Conservation (phyloP, 2,797 vertebrate species). For the Pyrrhura leucotis region DNA sequence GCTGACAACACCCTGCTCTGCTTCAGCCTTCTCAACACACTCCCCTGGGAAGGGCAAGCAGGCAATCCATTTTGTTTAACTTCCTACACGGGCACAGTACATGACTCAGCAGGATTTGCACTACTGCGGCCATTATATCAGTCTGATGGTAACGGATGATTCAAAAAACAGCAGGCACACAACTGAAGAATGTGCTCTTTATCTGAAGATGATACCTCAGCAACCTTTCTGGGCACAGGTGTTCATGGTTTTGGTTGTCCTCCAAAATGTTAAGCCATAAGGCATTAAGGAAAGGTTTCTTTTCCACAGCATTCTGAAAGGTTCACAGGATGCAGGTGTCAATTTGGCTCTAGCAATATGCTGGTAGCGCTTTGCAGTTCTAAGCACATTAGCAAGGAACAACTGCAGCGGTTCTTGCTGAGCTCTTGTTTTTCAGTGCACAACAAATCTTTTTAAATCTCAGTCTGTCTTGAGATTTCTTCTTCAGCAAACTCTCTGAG, state of each 20-base stretch:
- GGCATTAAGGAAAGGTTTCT: neutral
- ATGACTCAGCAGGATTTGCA: neutral
- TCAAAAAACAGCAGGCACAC: neutral
- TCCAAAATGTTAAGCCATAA: neutral
- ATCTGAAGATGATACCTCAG: fast-evolving
- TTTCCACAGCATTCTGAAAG: fast-evolving
- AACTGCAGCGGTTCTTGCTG: neutral
- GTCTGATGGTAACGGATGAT: neutral
- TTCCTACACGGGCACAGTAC: neutral
- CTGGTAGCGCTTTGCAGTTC: neutral
- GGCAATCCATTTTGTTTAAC: neutral
- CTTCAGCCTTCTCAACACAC: neutral
- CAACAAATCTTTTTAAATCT: too few species aligned
- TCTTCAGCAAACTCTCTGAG: neutral
- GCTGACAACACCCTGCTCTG: fast-evolving
- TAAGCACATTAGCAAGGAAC: neutral
- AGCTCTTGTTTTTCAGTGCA: neutral
- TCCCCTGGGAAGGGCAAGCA: neutral
- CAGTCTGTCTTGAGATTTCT: neutral
- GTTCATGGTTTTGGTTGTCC: neutral
- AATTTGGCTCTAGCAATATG: fast-evolving
- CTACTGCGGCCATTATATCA: neutral
- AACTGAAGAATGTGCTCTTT: neutral
- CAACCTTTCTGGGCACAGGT: neutral
- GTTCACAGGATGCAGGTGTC: neutral